Conservation (phyloP, 2,113 vertebrate species). For the Pavo muticus region DNA sequence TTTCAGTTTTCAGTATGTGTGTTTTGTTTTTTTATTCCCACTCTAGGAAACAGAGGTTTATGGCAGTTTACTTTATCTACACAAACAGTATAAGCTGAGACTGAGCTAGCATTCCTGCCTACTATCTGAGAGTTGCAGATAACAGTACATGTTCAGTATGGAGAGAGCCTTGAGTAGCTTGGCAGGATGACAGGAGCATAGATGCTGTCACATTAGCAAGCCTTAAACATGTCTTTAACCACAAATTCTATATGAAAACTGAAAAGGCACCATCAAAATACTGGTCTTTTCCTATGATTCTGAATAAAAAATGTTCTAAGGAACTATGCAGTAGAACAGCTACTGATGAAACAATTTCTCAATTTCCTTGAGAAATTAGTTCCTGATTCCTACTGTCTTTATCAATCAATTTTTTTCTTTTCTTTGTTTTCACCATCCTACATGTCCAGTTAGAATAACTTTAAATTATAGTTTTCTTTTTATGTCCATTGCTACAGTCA, state of each 20-base stretch:
- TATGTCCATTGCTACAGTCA: not conserved
- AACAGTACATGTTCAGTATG: not conserved
- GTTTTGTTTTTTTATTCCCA: too few species aligned
- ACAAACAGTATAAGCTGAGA: not conserved
- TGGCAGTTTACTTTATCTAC: not conserved
- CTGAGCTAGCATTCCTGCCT: slow-evolving; percentile 5
- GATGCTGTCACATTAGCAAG: slow-evolving; percentile 26
- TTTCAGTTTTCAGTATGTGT: not conserved
- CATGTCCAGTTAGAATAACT: not conserved
- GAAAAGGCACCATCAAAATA: not conserved
- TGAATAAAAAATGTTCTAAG: not conserved
- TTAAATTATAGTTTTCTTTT: not conserved
- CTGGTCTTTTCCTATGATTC: not conserved
- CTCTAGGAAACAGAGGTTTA: not conserved
- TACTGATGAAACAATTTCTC: not conserved
- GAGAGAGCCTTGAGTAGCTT: slow-evolving; percentile 18
- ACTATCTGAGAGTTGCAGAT: not conserved
- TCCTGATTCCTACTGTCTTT: not conserved
- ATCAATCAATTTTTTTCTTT: not conserved
- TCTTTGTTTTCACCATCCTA: not conserved
- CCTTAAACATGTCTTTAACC: not conserved
- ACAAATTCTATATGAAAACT: not conserved
- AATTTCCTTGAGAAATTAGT: not conserved
- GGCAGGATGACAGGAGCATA: not conserved
- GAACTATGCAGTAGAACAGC: not conserved